phyloP scores from a whole-genome alignment of 2,888 invertebrate species.

The Eilema depressum region DNA sequence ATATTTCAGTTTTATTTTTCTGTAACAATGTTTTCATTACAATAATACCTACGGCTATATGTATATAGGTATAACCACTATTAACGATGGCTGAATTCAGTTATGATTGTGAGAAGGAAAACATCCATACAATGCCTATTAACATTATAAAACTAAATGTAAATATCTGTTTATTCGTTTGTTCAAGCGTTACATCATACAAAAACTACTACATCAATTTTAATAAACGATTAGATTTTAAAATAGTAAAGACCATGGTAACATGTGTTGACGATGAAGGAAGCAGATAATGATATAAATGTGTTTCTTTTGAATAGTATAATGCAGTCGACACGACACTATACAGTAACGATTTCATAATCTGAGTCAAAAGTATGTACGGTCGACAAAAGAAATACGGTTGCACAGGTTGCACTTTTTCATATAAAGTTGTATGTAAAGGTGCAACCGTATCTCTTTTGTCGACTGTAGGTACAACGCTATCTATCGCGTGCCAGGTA shows the following conservation, averaged over 20 bases:
- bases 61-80: neutral
- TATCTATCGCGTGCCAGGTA: neutral
- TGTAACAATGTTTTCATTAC: constrained; percentile 10
- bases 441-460: too few relatives aligned
- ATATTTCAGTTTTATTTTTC: neutral
- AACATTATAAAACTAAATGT: neutral
- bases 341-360: too few relatives aligned
- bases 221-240: neutral
- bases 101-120: constrained; percentile 1
- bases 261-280: neutral
- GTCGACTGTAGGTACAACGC: neutral
- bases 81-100: neutral
- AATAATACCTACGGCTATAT: neutral
- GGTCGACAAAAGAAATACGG: too few relatives aligned
- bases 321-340: neutral
- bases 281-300: neutral
- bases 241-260: neutral
- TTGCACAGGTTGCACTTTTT: too few relatives aligned
- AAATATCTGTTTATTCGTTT: neutral
- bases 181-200: neutral
- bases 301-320: too few relatives aligned
- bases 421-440: too few relatives aligned
- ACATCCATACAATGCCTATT: neutral
- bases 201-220: neutral
- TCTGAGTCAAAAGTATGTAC: too few relatives aligned